Percentiles rank a stretch among this genome's conserved stretches.
Conservation (phyloP, 1,140 invertebrate genomes). For the Halotydeus destructor region DNA sequence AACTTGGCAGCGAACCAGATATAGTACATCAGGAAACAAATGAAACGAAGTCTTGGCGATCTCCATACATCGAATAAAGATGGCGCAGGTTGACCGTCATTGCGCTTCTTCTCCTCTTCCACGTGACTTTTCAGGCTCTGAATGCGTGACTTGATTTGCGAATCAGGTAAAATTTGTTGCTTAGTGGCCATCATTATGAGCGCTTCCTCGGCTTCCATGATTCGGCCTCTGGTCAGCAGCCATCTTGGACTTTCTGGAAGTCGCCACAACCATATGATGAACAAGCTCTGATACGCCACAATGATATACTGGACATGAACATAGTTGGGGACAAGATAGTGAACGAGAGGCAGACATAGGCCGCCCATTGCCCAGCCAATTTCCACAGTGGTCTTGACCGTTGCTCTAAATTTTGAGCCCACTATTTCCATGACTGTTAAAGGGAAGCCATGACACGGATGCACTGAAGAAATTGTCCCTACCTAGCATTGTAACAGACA, state of each 20-base stretch:
- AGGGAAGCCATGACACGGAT: no score
- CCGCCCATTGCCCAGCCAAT: neutral
- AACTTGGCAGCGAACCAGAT: slow-evolving; percentile 45
- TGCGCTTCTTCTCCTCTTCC: slow-evolving; percentile 6
- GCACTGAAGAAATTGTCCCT: no score
- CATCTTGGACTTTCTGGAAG: slow-evolving; percentile 1
- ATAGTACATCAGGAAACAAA: slow-evolving; percentile 14
- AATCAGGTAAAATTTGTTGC: slow-evolving; percentile 35
- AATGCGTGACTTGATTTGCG: neutral
- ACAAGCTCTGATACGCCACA: neutral
- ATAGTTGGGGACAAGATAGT: neutral
- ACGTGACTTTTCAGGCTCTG: slow-evolving; percentile 3
- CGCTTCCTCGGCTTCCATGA: neutral
- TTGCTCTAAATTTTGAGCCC: neutral
- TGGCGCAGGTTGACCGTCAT: slow-evolving; percentile 1
- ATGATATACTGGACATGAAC: no score
- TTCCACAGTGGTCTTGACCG: neutral
- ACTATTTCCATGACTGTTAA: neutral
- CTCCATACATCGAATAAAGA: slow-evolving; percentile 12
- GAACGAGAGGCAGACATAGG: neutral
- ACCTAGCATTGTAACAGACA: no score
- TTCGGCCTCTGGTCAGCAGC: slow-evolving; percentile 1
- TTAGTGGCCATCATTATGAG: slow-evolving; percentile 27
- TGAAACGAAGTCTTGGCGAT: slow-evolving; percentile 12
- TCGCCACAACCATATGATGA: slow-evolving; percentile 1